Evolutionary conservation across 2,888 invertebrate species (phyloP), one percentile per base, ranked within the genome.

Genomic region (Acleris laterana): DNA sequence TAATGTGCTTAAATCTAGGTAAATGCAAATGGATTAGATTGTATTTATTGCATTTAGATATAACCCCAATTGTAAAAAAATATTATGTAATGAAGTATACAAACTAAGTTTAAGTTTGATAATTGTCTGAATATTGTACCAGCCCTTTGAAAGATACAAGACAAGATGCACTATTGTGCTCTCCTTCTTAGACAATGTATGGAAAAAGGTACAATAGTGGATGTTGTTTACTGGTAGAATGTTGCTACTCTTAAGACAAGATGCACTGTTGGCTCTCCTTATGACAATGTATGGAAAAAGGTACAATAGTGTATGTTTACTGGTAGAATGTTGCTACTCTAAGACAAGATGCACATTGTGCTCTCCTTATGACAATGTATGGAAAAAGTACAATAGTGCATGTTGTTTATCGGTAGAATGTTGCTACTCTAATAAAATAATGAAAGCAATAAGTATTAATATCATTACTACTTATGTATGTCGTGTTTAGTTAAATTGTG

Each of bases 1-100:
- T 77, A 93, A 93, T 84, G 90, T 93, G 84, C 92, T 93, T 83
- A 93, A 93, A 77, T 91, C 89, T 86, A 93, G 93, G 85, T 93
- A 91, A 90, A 89, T 79, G 75, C 71, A 68, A 72, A 76, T 68
- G 70, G 73, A 78, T 77, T 80, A 83, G 79, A 83, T 80, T 87
- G 83, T 90, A 91, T 92, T 90, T 91, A 91, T 90, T 90, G 91
- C 92, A 90, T 93, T 92, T 92, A 91, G 90, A 81, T 84, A 79
- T 84, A 83, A 86, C 72, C 80, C 84, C 83, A 79, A 87, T 81
- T 91, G 91, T 92, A 89, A 87, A 90, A 89, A 88, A 78, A 81
- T 78, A 82, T 84, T 84, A 81, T 88, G 82, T 84, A 83, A 84
- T 73, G 78, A 84, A 81, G 84, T 77, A 81, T 84, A 84, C 81